Conservation (phyloP, 2,797 vertebrate genomes). For the Rhinella marina region DNA sequence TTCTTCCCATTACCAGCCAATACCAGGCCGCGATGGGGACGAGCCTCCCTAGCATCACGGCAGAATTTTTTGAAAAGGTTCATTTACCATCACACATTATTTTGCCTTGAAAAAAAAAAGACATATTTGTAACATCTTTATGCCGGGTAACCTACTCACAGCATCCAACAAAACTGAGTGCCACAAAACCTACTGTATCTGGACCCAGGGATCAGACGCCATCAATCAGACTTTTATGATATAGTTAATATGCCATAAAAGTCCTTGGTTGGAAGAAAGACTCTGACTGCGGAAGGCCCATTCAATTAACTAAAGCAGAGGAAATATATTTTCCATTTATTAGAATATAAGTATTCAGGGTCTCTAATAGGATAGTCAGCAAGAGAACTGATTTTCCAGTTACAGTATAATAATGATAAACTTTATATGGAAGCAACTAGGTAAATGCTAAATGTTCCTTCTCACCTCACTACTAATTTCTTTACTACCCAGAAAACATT, state of each 20-base stretch:
- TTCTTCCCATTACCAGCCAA: no score
- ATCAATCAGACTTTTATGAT: not conserved
- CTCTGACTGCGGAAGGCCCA: not conserved
- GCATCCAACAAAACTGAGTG: no score
- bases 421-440: conserved; percentile 9
- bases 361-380: conserved; percentile 3
- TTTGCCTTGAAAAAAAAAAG: no score
- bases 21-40: no score
- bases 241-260: not conserved
- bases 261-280: not conserved
- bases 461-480: conserved; percentile 42
- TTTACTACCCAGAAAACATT: conserved; percentile 44
- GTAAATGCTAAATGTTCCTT: conserved; percentile 26
- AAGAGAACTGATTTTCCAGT: not conserved
- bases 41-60: no score
- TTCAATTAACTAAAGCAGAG: not conserved
- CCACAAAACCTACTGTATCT: no score
- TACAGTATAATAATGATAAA: not conserved
- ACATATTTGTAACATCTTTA: no score
- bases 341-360: not conserved
- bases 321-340: not conserved
- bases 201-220: not conserved
- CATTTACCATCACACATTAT: no score
- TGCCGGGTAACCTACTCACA: no score
- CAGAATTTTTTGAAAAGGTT: no score